Percentiles rank a stretch among this genome's conserved stretches.
phyloP scores from a whole-genome alignment of 2,797 vertebrate species.

The Falco concolor region DNA sequence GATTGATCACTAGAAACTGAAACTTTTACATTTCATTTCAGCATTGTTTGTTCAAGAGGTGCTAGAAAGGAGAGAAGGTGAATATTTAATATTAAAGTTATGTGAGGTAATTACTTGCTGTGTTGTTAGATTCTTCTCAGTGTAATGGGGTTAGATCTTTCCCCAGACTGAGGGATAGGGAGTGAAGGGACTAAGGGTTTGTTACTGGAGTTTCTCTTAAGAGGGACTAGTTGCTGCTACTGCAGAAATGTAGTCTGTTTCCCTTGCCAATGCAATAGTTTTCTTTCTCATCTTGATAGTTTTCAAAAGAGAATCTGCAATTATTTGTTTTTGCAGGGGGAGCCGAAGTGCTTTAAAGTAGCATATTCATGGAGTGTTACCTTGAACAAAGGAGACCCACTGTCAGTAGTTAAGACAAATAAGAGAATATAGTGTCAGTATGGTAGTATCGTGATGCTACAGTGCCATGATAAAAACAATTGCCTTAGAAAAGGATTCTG shows the following conservation, averaged over 20 bases:
- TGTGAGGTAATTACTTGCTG: not conserved
- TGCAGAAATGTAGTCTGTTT: not conserved
- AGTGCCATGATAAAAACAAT: not conserved
- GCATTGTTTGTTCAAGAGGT: not conserved
- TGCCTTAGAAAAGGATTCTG: not conserved
- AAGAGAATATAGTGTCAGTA: not conserved
- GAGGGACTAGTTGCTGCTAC: not conserved
- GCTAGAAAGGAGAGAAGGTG: not conserved
- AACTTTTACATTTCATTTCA: not conserved
- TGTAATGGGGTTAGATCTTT: not conserved
- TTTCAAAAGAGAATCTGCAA: not conserved
- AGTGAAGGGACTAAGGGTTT: not conserved
- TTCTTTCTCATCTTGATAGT: not conserved
- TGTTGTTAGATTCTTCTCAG: not conserved
- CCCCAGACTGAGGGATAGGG: not conserved
- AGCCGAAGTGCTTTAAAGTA: not conserved
- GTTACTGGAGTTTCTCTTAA: not conserved
- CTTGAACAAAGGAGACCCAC: not conserved
- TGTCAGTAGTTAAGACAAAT: not conserved
- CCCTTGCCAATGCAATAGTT: not conserved
- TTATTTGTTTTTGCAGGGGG: not conserved
- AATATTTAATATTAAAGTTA: not conserved
- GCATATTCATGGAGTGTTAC: not conserved
- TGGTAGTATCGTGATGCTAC: not conserved
- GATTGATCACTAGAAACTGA: not conserved